Evolutionary conservation across 2,113 vertebrate species (phyloP).

Genomic region (Odobenus rosmarus): DNA sequence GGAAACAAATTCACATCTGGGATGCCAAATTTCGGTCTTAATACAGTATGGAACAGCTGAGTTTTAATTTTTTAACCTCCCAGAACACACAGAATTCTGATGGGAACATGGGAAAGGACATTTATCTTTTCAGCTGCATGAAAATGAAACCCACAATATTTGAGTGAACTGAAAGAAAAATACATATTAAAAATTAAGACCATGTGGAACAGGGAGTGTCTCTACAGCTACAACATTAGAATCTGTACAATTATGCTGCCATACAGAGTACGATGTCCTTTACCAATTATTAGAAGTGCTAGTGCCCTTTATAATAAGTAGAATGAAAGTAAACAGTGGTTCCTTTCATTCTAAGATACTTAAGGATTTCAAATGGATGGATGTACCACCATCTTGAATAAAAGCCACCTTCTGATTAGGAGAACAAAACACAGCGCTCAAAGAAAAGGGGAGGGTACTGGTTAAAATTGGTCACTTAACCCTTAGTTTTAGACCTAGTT

Average conservation of each 20-base stretch:
- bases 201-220: background rate
- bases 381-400: background rate
- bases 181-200: conserved; percentile 47
- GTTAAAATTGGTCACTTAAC: background rate
- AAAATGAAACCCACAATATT: conserved; percentile 69
- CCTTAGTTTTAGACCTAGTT: background rate
- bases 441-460: background rate
- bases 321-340: background rate
- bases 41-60: conserved; percentile 80
- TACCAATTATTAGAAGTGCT: conserved; percentile 22
- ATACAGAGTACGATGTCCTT: conserved; percentile 59
- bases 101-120: conserved; percentile 76
- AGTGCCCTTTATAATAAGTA: conserved; percentile 45
- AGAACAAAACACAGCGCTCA: background rate
- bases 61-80: conserved; percentile 80
- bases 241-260: background rate
- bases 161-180: conserved; percentile 40
- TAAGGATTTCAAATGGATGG: background rate
- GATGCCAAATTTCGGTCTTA: conserved; percentile 78
- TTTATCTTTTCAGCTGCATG: conserved; percentile 79
- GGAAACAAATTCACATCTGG: conserved; percentile 74
- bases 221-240: background rate
- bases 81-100: conserved; percentile 75
- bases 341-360: background rate
- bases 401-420: background rate